Base-by-base conservation (phyloP, 2,888 invertebrate genomes). In the Amiota mariae region DNA sequence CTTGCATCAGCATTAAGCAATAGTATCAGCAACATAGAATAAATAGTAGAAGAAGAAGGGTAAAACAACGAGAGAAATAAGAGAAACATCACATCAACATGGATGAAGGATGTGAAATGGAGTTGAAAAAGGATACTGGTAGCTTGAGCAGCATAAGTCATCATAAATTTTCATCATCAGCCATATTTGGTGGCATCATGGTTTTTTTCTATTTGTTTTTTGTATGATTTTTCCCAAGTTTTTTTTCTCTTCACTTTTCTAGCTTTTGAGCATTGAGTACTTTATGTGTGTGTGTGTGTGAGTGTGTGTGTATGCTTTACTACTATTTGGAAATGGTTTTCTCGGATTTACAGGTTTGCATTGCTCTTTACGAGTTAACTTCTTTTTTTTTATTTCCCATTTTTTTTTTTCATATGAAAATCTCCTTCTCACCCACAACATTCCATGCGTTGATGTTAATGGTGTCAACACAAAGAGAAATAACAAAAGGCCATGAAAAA, bases 131-230 rank as follows among this genome's bases (percentile, higher is more conserved):
- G 36, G 36, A 36, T n/a, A n/a, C 13, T 8, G 10, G 54, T 54
- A 68, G 24, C 54, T 54, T 49, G 67, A 49, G 20, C 24, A 20
- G 49, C 18, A 20, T 12, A 68, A 68, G 20, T 68, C 51, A 68
- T 68, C 67, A 68, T 68, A 68, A 51, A 68, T 68, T 68, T 68
- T 68, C 67, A 68, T 68, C 67, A 68, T 20, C 67, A 54, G 63
- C 46, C 24, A 11, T n/a, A 20, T n/a, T 59, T 54, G 54, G 54
- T n/a, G 12, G 54, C 54, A 1, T 12, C n/a, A n/a, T n/a, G 36
- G 12, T 12, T 24, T 36, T 20, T 46, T 63, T 66, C 8, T 48
- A 3, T 66, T 48, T n/a, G 47, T 49, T 49, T 47, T 66, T 13
- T 46, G 13, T 15, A 46, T 9, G 13, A 15, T 15, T 18, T 54